Base-by-base conservation (phyloP, 2,888 invertebrate genomes). In the Xiphydria camelus region DNA sequence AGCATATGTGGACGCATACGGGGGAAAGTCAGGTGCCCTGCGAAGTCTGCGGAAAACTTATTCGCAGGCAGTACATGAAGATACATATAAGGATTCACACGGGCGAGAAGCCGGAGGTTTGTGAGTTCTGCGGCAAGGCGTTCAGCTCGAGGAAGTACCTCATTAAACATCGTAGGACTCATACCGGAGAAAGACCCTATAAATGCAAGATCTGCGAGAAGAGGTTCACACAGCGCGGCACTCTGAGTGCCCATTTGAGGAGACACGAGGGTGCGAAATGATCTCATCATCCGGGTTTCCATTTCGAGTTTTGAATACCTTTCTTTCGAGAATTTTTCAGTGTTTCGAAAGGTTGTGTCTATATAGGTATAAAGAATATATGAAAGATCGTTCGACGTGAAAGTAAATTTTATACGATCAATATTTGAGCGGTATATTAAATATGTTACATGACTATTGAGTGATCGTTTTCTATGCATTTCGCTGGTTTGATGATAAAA, bases 1-100 rank as follows among this genome's bases (percentile, higher is more conserved):
- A 55, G 14, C 79, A 79, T 48, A 49, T 73, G 45, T 62, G 70
- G 47, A 73, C 75, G 1, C 79, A 79, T 41, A 65, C 73, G 0
- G 75, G 76, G 2, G 68, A 73, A 31, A 73, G 57, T 39, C 67
- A 64, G 47, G 61, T 68, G 9, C 47, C 68, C 0, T 78, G 78
- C 49, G 65, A 74, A n/a, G 51, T 70, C 1, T 78, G 78, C 42
- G 73, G 69, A 0, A 78, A 77, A 31, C 47, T 65, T 12, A 70
- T 78, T 41, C 64, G 66, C 4, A 59, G 59, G 7, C 57, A 56
- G 21, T 67, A 71, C 51, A 59, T 70, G 56, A 65, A 60, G 44
- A 62, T 51, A 26, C 71, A 70, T 19, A 39, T 53, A 3, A 57
- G 66, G 17, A 68, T 65, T 29, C 71, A 71, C 25, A 62, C 60